A percentile compares a stretch with the other conserved stretches of the same genome.
Conservation (phyloP, 2,888 invertebrate species). For the Leptodirus hochenwartii region DNA sequence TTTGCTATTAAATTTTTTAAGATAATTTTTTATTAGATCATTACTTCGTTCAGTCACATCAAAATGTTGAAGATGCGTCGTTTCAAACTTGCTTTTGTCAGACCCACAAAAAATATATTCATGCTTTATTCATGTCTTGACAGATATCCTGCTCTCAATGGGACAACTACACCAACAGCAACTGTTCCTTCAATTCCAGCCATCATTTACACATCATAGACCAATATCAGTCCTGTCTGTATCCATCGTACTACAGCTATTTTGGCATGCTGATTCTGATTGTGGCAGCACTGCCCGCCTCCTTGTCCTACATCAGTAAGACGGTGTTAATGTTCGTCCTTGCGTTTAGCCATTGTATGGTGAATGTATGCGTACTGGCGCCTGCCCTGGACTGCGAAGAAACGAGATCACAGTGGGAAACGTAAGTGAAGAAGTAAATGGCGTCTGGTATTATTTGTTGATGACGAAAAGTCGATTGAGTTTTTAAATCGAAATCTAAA, state of each 20-base stretch:
- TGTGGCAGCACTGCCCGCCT: conserved; percentile 50
- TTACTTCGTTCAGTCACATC: no score
- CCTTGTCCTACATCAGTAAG: conserved; percentile 51
- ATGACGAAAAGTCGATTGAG: no score
- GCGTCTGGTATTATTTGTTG: conserved; percentile 17
- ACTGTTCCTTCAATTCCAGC: neutral
- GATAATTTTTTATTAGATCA: no score
- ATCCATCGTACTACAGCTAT: conserved; percentile 57
- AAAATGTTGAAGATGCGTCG: no score
- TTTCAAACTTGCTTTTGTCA: no score
- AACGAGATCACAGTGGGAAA: conserved; percentile 24
- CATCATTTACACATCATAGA: neutral
- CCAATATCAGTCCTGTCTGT: conserved; percentile 28
- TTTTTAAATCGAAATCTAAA: no score
- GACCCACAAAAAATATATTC: no score
- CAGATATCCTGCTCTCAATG: no score
- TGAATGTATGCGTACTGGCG: conserved; percentile 37
- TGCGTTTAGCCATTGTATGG: conserved; percentile 36
- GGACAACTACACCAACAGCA: no score
- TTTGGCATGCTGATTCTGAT: conserved; percentile 50
- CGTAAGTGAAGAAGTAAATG: no score
- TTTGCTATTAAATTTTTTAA: no score
- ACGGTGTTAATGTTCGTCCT: conserved; percentile 42
- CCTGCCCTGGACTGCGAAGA: conserved; percentile 40
- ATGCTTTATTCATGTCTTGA: no score